Evolutionary conservation across 2,888 invertebrate species (phyloP).

Genomic region (Nasonia oneida): DNA sequence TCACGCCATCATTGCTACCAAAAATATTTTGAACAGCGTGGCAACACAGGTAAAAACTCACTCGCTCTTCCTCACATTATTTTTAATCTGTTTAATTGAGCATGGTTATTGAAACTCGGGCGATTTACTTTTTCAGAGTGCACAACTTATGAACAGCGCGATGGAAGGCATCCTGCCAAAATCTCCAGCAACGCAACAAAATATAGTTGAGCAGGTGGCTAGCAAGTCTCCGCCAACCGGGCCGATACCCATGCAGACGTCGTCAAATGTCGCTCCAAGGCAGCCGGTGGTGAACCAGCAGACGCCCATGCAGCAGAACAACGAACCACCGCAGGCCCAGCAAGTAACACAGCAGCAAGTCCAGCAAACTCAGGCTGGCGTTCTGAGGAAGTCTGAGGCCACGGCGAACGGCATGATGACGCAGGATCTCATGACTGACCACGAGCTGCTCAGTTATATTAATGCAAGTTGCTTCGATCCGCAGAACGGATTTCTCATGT

Average conservation of each 20-base stretch:
- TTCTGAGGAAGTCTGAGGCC: slow-evolving; percentile 80
- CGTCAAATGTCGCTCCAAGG: slow-evolving; percentile 59
- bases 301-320: slow-evolving; percentile 81
- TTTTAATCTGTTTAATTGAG: too few species aligned
- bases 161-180: slow-evolving; percentile 77
- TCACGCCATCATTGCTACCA: slow-evolving; percentile 78
- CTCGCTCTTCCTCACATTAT: too few species aligned
- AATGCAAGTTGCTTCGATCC: slow-evolving; percentile 94
- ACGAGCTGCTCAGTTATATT: slow-evolving; percentile 92
- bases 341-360: slow-evolving; percentile 73
- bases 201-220: slow-evolving; percentile 75
- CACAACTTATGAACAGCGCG: slow-evolving; percentile 76
- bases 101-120: too few species aligned
- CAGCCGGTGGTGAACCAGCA: slow-evolving; percentile 69
- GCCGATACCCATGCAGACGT: slow-evolving; percentile 67
- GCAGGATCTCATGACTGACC: slow-evolving; percentile 91
- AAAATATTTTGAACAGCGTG: slow-evolving; percentile 77
- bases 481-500: slow-evolving; percentile 76
- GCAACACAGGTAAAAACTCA: slow-evolving; percentile 70
- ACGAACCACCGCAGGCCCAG: slow-evolving; percentile 79
- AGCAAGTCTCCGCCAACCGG: slow-evolving; percentile 72
- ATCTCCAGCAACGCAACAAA: slow-evolving; percentile 68
- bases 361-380: slow-evolving; percentile 74
- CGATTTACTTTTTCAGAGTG: slow-evolving; percentile 66
- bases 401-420: slow-evolving; percentile 81